These are phyloP conservation scores for Epinephelus malabaricus DNA, from an alignment of 2,797 vertebrate species.

Conservation along the genomic window DNA sequence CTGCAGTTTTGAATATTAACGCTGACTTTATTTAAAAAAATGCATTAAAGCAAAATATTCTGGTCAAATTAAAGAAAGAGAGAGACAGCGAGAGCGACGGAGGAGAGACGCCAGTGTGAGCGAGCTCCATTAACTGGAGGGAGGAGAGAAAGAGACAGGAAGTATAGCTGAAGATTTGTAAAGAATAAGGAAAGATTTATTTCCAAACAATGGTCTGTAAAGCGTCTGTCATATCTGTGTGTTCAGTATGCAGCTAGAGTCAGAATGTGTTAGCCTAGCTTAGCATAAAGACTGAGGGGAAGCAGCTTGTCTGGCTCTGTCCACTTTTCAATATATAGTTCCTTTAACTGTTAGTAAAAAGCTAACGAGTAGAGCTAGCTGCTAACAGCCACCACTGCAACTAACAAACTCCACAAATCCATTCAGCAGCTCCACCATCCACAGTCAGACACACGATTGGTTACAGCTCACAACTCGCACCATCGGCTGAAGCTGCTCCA, in stretches of 20 bases:
- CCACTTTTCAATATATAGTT: background rate
- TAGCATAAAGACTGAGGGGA: constrained; percentile 4
- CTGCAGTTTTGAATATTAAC: constrained; percentile 86
- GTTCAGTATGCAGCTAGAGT: background rate
- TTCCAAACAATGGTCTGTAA: background rate
- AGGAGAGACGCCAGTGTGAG: constrained; percentile 56
- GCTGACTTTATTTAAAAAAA: constrained; percentile 85
- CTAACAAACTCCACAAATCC: too few species aligned
- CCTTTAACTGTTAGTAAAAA: too few species aligned
- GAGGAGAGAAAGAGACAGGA: constrained; percentile 18
- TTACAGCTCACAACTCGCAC: too few species aligned
- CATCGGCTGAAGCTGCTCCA: too few species aligned
- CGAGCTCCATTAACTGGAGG: constrained; percentile 14
- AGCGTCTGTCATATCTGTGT: background rate
- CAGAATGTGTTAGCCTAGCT: constrained; percentile 1
- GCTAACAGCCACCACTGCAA: too few species aligned
- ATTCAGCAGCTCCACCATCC: too few species aligned
- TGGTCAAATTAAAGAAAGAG: constrained; percentile 79
- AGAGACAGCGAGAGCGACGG: constrained; percentile 12
- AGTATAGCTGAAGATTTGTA: background rate
- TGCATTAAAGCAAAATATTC: constrained; percentile 85
- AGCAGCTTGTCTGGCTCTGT: too few species aligned
- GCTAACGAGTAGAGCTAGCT: too few species aligned
- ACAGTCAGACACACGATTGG: too few species aligned
- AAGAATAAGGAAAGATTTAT: background rate